phyloP scores from a whole-genome alignment of 2,113 vertebrate genomes.

The Pluvianellus socialis region DNA sequence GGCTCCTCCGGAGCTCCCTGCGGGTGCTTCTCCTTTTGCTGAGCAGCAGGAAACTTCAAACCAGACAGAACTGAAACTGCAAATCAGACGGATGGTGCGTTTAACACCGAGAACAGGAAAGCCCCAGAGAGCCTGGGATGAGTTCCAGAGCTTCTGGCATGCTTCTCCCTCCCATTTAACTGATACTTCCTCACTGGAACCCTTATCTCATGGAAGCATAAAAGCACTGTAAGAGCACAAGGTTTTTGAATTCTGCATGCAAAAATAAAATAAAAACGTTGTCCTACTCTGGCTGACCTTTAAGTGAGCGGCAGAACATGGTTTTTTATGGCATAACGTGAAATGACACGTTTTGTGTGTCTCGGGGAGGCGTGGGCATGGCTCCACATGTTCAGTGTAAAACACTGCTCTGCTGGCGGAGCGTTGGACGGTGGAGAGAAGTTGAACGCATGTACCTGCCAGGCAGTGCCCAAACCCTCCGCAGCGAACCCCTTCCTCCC shows the following conservation, averaged over 20 bases:
- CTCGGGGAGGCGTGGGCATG: neutral
- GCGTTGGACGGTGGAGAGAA: neutral
- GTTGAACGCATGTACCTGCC: neutral
- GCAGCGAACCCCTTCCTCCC: neutral
- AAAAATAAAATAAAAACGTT: neutral
- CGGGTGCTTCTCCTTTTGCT: neutral
- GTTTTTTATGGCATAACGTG: neutral
- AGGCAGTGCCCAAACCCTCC: neutral
- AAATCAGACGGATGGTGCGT: neutral
- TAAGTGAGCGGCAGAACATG: neutral
- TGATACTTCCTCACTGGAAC: slow-evolving; percentile 15
- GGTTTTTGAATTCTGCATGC: neutral
- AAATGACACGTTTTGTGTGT: neutral
- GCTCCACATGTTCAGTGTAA: neutral
- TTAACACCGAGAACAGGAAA: slow-evolving; percentile 25
- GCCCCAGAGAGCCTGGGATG: slow-evolving; percentile 19
- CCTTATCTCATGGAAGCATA: neutral
- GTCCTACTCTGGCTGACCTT: slow-evolving; percentile 32
- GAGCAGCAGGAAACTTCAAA: neutral
- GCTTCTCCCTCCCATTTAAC: slow-evolving; percentile 6
- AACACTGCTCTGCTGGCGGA: neutral
- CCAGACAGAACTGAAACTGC: neutral
- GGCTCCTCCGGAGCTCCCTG: neutral
- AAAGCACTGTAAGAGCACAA: neutral
- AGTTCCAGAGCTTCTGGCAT: slow-evolving; percentile 34